These are phyloP conservation scores for Chrysemys picta DNA, from an alignment of 2,113 vertebrate genomes.

Conservation along the genomic window DNA sequence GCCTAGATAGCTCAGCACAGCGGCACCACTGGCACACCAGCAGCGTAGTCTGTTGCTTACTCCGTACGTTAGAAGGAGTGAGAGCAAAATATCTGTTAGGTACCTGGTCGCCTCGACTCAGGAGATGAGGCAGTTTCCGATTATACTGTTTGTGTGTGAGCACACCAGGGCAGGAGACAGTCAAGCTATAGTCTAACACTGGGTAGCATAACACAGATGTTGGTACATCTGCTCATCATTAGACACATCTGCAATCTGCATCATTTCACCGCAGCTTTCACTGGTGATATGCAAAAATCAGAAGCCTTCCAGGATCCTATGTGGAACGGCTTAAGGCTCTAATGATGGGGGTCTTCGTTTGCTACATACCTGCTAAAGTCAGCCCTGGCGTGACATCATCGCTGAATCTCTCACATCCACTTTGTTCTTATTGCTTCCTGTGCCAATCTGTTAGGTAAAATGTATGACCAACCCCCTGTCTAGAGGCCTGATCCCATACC, in stretches of 20 bases:
- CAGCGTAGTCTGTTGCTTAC: background rate
- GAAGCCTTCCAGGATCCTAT: background rate
- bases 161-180: background rate
- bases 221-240: background rate
- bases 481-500: background rate
- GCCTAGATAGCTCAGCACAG: background rate
- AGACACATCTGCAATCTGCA: background rate
- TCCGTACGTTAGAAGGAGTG: background rate
- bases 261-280: background rate
- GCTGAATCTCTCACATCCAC: background rate
- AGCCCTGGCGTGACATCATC: background rate
- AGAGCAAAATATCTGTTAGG: background rate
- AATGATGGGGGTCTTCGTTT: background rate
- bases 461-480: background rate
- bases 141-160: background rate
- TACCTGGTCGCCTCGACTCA: background rate
- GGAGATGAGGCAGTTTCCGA: background rate
- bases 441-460: background rate
- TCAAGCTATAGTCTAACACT: background rate
- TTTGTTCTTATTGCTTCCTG: background rate
- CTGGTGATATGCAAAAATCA: background rate
- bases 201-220: background rate
- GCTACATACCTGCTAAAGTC: background rate
- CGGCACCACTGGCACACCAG: background rate
- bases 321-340: background rate